phyloP scores from a whole-genome alignment of 2,113 vertebrate genomes.

The Zosterops borbonicus region DNA sequence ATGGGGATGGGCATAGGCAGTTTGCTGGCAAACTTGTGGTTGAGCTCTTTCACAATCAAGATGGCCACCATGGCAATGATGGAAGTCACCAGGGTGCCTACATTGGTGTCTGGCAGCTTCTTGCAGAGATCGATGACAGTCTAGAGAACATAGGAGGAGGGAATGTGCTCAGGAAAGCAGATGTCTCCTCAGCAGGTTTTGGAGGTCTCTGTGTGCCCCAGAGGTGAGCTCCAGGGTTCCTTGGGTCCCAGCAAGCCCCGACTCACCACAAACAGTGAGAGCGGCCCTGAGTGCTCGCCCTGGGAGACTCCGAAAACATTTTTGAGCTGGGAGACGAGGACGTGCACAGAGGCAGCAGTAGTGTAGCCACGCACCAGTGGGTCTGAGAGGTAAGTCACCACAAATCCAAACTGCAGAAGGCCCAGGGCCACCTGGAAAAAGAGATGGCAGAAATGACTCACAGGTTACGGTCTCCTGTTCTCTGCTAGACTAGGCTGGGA shows the following conservation, averaged over 20 bases:
- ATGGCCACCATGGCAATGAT: constrained; percentile 80
- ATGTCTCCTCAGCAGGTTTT: neutral
- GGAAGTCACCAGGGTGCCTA: constrained; percentile 80
- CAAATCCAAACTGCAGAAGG: constrained; percentile 89
- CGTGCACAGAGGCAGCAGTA: constrained; percentile 87
- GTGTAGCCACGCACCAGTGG: constrained; percentile 92
- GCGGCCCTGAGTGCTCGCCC: constrained; percentile 74
- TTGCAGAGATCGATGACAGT: constrained; percentile 79
- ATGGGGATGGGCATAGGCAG: constrained; percentile 88
- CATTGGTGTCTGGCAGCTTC: constrained; percentile 75
- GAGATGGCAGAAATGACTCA: neutral
- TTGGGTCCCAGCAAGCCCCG: neutral
- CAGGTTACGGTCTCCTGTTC: rapidly evolving
- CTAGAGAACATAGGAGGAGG: constrained; percentile 59
- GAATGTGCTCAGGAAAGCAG: neutral
- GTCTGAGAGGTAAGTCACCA: constrained; percentile 95
- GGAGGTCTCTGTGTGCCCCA: neutral
- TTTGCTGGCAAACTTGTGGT: constrained; percentile 71
- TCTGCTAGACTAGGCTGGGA: neutral
- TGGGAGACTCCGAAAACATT: constrained; percentile 85
- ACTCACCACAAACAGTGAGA: constrained; percentile 88
- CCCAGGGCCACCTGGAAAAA: constrained; percentile 84
- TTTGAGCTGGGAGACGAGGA: constrained; percentile 92
- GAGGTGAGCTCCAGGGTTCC: neutral
- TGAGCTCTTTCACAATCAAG: constrained; percentile 84